phyloP scores from a whole-genome alignment of 2,113 vertebrate species.

The Naja naja region DNA sequence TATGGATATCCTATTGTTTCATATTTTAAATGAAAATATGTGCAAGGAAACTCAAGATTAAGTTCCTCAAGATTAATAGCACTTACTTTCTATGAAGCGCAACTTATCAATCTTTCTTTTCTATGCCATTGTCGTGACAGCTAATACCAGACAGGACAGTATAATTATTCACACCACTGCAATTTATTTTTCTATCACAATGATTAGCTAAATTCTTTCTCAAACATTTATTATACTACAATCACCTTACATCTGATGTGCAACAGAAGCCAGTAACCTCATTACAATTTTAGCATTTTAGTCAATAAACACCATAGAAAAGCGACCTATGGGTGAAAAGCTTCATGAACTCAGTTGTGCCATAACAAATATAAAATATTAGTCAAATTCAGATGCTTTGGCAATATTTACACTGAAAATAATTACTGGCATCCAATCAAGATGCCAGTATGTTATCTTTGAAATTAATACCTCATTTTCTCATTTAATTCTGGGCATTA shows the following conservation, averaged over 20 bases:
- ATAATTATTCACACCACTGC: conserved; percentile 72
- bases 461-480: neutral
- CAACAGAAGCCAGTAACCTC: conserved; percentile 74
- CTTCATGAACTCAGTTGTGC: conserved; percentile 34
- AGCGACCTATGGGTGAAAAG: conserved; percentile 44
- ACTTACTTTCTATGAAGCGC: conserved; percentile 51
- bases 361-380: conserved; percentile 17
- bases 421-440: neutral
- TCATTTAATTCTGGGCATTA: neutral
- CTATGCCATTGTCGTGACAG: conserved; percentile 71
- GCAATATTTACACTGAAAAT: neutral
- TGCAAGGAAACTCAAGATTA: neutral
- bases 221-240: conserved; percentile 71
- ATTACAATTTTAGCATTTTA: conserved; percentile 78
- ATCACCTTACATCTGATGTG: conserved; percentile 46
- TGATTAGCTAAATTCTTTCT: conserved; percentile 71
- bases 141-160: conserved; percentile 72
- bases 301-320: conserved; percentile 63
- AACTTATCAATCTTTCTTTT: conserved; percentile 69
- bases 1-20: neutral
- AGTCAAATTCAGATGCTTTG: neutral
- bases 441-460: neutral
- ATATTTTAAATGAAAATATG: conserved; percentile 22
- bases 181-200: conserved; percentile 70
- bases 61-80: conserved; percentile 45